phyloP scores from a whole-genome alignment of 2,797 vertebrate genomes.

The Sebastes trivittatus region DNA sequence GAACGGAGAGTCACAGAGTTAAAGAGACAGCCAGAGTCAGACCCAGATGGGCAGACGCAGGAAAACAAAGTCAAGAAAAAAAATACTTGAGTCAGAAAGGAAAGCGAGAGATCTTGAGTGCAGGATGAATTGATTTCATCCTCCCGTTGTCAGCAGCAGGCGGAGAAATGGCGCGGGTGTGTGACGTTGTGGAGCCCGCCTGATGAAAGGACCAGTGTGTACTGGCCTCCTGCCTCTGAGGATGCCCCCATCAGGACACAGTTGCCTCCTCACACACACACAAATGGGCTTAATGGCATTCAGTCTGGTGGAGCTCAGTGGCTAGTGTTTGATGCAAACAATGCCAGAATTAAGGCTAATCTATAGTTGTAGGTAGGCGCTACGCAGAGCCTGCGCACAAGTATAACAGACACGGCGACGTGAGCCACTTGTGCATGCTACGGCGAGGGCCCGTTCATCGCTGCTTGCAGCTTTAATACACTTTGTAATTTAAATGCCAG shows the following conservation, averaged over 20 bases:
- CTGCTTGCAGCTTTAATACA: too few species aligned
- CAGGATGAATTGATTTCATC: constrained; percentile 68
- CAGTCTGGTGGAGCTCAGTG: background rate
- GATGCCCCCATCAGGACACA: constrained; percentile 15
- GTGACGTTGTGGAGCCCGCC: constrained; percentile 16
- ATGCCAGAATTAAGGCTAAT: background rate
- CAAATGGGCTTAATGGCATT: background rate
- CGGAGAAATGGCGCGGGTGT: constrained; percentile 34
- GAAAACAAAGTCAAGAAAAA: constrained; percentile 11
- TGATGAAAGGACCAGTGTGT: constrained; percentile 51
- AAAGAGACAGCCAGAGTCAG: background rate
- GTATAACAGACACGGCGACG: too few species aligned
- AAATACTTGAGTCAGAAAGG: constrained; percentile 10
- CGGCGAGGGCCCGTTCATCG: too few species aligned
- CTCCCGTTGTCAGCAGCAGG: constrained; percentile 54
- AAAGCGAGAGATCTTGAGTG: constrained; percentile 26
- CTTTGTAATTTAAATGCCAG: background rate
- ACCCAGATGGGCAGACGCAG: background rate
- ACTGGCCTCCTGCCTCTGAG: constrained; percentile 21
- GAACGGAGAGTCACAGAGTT: background rate
- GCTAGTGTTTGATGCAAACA: background rate
- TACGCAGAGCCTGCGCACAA: too few species aligned
- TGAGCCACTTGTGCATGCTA: too few species aligned
- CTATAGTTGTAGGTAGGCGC: too few species aligned
- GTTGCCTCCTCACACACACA: constrained; percentile 2